Conservation (phyloP, 1,140 invertebrate genomes). For the Drosophila triauraria region DNA sequence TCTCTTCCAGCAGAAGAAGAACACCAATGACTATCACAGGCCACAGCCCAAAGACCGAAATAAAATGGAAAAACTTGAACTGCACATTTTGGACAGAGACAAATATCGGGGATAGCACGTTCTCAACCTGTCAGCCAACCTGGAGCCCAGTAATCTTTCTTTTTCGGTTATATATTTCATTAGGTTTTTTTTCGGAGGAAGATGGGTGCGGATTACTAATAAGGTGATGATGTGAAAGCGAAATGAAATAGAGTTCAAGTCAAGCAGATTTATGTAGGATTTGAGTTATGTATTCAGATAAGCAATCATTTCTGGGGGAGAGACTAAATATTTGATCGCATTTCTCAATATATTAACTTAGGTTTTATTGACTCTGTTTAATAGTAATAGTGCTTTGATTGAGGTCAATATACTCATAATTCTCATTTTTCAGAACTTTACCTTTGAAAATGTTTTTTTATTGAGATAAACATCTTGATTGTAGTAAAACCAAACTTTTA, state of each 20-base stretch:
- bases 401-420: neutral
- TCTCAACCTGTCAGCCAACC: constrained; percentile 23
- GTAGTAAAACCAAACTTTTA: neutral
- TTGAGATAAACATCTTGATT: constrained; percentile 8
- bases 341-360: neutral
- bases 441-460: neutral
- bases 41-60: constrained; percentile 8
- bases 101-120: constrained; percentile 38
- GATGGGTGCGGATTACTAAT: constrained; percentile 9
- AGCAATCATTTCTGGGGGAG: neutral
- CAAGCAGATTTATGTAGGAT: constrained; percentile 3
- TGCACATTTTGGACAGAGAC: constrained; percentile 35
- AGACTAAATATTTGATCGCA: constrained; percentile 2
- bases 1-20: constrained; percentile 49
- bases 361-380: neutral
- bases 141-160: constrained; percentile 9
- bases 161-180: constrained; percentile 3
- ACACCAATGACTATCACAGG: constrained; percentile 22
- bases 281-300: constrained; percentile 19
- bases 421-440: neutral
- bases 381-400: neutral
- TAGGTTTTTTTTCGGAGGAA: neutral
- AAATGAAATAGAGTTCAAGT: constrained; percentile 13
- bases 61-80: constrained; percentile 31
- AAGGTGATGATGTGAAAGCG: constrained; percentile 12